These are phyloP conservation scores for Phoebastria nigripes DNA, from an alignment of 2,797 vertebrate species.

Conservation along the genomic window DNA sequence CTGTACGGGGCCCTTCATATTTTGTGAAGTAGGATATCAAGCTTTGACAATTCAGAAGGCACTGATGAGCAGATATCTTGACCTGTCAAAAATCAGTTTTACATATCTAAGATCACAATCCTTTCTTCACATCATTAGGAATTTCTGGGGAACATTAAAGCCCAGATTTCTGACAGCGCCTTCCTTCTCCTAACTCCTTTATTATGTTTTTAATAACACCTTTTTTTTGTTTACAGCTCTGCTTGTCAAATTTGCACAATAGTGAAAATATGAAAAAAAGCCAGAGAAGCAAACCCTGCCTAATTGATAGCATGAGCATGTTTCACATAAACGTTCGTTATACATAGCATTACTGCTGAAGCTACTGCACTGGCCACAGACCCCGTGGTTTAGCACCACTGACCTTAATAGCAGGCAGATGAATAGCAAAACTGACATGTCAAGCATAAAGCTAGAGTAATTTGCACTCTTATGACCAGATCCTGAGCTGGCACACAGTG, in stretches of 20 bases:
- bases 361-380: constrained; percentile 11
- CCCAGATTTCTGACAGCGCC: not conserved
- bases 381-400: constrained; percentile 9
- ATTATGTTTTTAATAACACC: not conserved
- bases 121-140: not conserved
- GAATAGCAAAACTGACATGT: constrained; percentile 50
- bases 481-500: not conserved
- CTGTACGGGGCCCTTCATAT: not conserved
- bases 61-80: not conserved
- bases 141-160: not conserved
- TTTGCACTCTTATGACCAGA: constrained; percentile 3
- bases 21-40: not conserved
- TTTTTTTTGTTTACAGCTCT: constrained; percentile 1
- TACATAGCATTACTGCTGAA: not conserved
- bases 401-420: constrained; percentile 50
- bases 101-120: not conserved
- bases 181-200: not conserved
- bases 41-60: not conserved
- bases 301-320: constrained; percentile 22
- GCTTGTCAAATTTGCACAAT: not conserved
- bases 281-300: constrained; percentile 4
- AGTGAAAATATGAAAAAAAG: not conserved
- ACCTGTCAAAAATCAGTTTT: not conserved
- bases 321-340: not conserved
- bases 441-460: constrained; percentile 34